Conservation (phyloP, 1,140 invertebrate genomes). For the Sinella curviseta region DNA sequence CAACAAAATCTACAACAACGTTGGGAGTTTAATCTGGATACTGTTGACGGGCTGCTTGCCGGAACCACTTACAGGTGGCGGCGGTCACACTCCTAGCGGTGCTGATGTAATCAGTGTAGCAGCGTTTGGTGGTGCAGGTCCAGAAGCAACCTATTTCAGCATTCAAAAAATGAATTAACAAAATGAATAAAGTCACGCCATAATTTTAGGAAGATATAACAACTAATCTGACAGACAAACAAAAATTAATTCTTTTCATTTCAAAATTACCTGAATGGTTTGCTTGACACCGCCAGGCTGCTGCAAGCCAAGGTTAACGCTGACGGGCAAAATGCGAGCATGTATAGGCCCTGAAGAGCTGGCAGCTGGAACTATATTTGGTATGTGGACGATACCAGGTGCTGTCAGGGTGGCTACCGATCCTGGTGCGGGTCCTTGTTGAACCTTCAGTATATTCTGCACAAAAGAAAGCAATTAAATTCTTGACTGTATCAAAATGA, state of each 20-base stretch:
- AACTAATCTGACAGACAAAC: neutral
- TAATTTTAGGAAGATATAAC: too few relatives aligned
- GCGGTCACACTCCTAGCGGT: neutral
- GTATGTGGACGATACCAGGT: too few relatives aligned
- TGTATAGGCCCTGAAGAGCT: neutral
- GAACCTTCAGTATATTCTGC: slow-evolving; percentile 19
- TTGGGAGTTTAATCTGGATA: neutral
- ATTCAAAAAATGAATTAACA: neutral
- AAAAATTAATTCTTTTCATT: too few relatives aligned
- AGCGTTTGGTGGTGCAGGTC: neutral
- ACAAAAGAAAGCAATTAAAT: neutral
- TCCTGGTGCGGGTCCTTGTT: neutral
- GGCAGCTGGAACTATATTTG: neutral
- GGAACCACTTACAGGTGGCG: neutral
- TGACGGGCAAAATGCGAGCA: slow-evolving; percentile 26
- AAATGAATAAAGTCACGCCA: neutral
- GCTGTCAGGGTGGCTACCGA: neutral
- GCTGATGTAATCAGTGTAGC: neutral
- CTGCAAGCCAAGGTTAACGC: neutral
- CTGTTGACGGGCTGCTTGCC: neutral
- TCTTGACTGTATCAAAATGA: too few relatives aligned
- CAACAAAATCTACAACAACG: too few relatives aligned
- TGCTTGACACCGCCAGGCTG: neutral
- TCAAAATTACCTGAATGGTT: slow-evolving; percentile 19
- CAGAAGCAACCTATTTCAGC: slow-evolving; percentile 27